Percentiles rank a stretch among this genome's conserved stretches.
Conservation (phyloP, 2,113 vertebrate genomes). For the Anguilla rostrata region DNA sequence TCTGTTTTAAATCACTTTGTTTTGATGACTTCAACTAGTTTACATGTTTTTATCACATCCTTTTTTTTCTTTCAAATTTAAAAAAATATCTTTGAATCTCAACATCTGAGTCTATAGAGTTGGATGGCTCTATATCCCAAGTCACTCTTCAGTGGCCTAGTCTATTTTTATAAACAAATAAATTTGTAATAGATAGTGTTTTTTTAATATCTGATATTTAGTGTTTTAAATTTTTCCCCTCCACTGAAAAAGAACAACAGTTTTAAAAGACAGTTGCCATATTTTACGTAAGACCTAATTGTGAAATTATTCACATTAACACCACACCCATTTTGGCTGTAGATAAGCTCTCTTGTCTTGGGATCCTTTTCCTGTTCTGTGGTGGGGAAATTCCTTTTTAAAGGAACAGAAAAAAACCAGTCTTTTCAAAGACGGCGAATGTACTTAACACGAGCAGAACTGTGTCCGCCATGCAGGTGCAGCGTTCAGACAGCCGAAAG, state of each 20-base stretch:
- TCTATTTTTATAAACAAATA: slow-evolving; percentile 52
- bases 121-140: slow-evolving; percentile 35
- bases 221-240: slow-evolving; percentile 18
- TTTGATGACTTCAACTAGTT: slow-evolving; percentile 19
- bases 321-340: neutral
- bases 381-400: slow-evolving; percentile 47
- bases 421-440: slow-evolving; percentile 78
- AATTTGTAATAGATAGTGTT: slow-evolving; percentile 32
- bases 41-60: slow-evolving; percentile 24
- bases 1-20: slow-evolving; percentile 1
- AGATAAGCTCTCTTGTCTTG: slow-evolving; percentile 35
- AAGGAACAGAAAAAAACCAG: slow-evolving; percentile 47
- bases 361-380: slow-evolving; percentile 10
- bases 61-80: slow-evolving; percentile 23
- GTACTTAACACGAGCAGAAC: slow-evolving; percentile 67
- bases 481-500: slow-evolving; percentile 75
- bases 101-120: neutral
- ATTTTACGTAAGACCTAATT: neutral
- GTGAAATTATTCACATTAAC: neutral
- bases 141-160: slow-evolving; percentile 37
- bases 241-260: neutral
- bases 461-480: slow-evolving; percentile 69
- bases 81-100: slow-evolving; percentile 28
- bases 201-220: slow-evolving; percentile 30
- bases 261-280: slow-evolving; percentile 18